A percentile compares a stretch with the other conserved stretches of the same genome.
These are phyloP conservation scores for Toxonevra muliebris DNA, from an alignment of 2,888 invertebrate genomes.

Conservation along the genomic window DNA sequence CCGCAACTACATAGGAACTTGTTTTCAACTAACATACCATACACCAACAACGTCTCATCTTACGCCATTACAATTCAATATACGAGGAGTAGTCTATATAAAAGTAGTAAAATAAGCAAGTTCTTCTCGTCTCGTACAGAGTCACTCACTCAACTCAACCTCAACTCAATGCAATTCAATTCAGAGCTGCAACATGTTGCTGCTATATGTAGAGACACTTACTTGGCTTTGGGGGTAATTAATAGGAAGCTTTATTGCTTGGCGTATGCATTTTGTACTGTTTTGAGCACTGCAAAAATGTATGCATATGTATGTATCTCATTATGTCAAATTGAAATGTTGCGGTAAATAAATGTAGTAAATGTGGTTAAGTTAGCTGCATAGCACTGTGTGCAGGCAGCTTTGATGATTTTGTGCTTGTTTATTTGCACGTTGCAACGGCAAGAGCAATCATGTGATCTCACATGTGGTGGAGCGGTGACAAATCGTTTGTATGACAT, in stretches of 20 bases:
- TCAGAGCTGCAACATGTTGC: neutral
- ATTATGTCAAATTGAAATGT: constrained; percentile 66
- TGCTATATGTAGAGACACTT: neutral
- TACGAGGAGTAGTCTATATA: too few relatives aligned
- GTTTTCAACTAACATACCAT: too few relatives aligned
- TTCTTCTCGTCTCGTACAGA: neutral
- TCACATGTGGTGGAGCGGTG: too few relatives aligned
- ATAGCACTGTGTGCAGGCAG: constrained; percentile 25
- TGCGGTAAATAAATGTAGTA: constrained; percentile 51
- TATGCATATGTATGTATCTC: constrained; percentile 54
- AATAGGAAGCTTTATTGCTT: constrained; percentile 34
- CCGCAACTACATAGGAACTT: neutral
- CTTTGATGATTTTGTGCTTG: neutral
- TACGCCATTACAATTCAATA: constrained; percentile 1
- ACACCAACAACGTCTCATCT: neutral
- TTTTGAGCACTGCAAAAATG: constrained; percentile 28
- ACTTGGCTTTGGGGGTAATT: constrained; percentile 25
- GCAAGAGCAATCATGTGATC: too few relatives aligned
- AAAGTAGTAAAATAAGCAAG: too few relatives aligned
- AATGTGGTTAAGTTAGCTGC: constrained; percentile 14
- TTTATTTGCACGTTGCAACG: neutral
- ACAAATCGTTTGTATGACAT: too few relatives aligned
- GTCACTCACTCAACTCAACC: neutral
- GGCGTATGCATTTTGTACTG: constrained; percentile 37
- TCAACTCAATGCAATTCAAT: constrained; percentile 1